Base-by-base conservation (phyloP, 2,888 invertebrate genomes). In the Laothoe populi region DNA sequence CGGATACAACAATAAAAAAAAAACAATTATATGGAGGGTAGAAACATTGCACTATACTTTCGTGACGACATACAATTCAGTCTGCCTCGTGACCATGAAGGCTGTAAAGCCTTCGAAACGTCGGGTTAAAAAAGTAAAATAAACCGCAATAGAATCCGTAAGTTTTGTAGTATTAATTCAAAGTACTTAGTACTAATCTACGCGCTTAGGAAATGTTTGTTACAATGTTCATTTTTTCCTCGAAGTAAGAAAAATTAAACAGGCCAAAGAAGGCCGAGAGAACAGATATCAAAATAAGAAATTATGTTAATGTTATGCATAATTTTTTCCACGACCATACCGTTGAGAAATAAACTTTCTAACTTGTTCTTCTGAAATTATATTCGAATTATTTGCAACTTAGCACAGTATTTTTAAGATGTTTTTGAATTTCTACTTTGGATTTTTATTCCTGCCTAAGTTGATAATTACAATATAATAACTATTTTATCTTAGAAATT, bases 251-350 rank as follows among this genome's bases (percentile, higher is more conserved):
- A 60, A 60, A 60, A 19, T 38, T 44, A 49, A 38, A 24, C 10
- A 42, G 23, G 24, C 19, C 16, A 21, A 7, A 24, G 24, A 49
- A 60, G 42, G 40, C 49, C 26, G 26, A 24, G 40, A 31, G 31
- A 31, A 53, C 31, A 31, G 31, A 35, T 59, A 53, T 63, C 44
- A 59, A 59, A 49, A 42, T 49, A 63, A 63, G 57, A 60, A 60
- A 60, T 60, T 63, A 63, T 63, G 60, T 16, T 48, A 60, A 63
- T 63, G 21, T 40, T 60, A 63, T 63, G 63, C 63, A 58, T 60
- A 63, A 58, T 63, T 46, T 60, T 58, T 62, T 62, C 46, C 19
- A 21, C 19, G 53, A 38, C 57, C 57, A 53, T 44, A 61, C 13
- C 46, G 42, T 48, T 45, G 35, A 57, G 48, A 11, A 42, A 59